Conservation (phyloP, 2,797 vertebrate species). For the Danio tinwini region DNA sequence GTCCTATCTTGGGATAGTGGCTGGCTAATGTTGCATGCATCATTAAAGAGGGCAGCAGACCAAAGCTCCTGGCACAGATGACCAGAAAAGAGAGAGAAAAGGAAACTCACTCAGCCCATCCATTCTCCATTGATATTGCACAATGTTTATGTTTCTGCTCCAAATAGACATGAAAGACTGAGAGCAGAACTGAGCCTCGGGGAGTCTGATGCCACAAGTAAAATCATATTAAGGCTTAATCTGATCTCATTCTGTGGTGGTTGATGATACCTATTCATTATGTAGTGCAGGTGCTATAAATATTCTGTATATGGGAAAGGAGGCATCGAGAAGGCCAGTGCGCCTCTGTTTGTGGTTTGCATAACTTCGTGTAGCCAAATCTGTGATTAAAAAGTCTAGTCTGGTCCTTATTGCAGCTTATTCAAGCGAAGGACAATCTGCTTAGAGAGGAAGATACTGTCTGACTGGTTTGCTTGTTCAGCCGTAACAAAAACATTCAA, state of each 20-base stretch:
- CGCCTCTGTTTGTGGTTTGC: slow-evolving; percentile 7
- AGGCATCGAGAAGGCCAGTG: slow-evolving; percentile 1
- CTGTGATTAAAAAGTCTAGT: slow-evolving; percentile 8
- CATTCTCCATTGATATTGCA: slow-evolving; percentile 11
- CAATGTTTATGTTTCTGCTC: slow-evolving; percentile 42
- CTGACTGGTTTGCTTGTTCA: not conserved
- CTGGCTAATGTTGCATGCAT: slow-evolving; percentile 53
- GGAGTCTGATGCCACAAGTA: slow-evolving; percentile 22
- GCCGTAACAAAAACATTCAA: not conserved
- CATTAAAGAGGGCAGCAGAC: slow-evolving; percentile 52
- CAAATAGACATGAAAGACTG: slow-evolving; percentile 32
- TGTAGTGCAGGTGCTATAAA: slow-evolving; percentile 28
- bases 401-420: slow-evolving; percentile 15
- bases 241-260: slow-evolving; percentile 31
- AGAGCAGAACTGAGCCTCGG: slow-evolving; percentile 6
- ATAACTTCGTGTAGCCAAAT: not conserved
- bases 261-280: slow-evolving; percentile 22
- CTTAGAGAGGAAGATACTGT: not conserved
- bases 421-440: not conserved
- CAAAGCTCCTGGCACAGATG: slow-evolving; percentile 44
- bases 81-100: slow-evolving; percentile 29
- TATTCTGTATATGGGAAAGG: slow-evolving; percentile 21
- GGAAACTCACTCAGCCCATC: slow-evolving; percentile 20
- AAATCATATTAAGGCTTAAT: slow-evolving; percentile 42
- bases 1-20: slow-evolving; percentile 48